Evolutionary conservation across 2,113 vertebrate species (phyloP), one percentile per base, ranked within the genome.

Genomic region (Leucoraja erinaceus): DNA sequence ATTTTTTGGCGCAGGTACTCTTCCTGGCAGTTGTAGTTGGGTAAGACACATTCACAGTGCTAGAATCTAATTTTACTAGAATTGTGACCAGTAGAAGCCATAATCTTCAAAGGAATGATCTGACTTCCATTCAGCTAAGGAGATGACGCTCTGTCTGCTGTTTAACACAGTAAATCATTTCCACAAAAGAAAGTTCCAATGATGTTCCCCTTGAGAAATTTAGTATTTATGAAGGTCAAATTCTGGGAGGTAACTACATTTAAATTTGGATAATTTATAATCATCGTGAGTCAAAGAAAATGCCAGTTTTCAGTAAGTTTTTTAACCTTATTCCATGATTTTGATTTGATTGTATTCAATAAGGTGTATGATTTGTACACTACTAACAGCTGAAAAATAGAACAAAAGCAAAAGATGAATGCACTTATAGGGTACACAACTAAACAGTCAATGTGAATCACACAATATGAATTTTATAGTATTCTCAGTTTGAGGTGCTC

Each of bases 241-340:
- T 91, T 72, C 88, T 91, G 88, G 66, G 66, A 72, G 33, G 66
- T 25, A 91, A 25, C 47, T 91, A 91, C 22, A 91, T 47, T 38
- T 72, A 20, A 91, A 91, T 72, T 91, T 38, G 88, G 66, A 91
- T 47, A 91, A 91, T 63, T 91, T 74, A 54, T 72, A 72, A 91
- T 54, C 90, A 74, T 72, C 33, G 6, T 72, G 33, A 91, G 10
- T 72, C 20, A 25, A 47, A 72, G 18, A 91, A 70, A 47, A 91
- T 38, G 22, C 0, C 68, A 91, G 9, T 91, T 72, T 72, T 91
- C 22, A 54, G 22, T 25, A 90, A 33, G 6, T 66, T 66, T 38
- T 66, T 66, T 90, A 28, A 6, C 72, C 66, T 54, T 91, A 38
- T 10, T 54, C 16, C 31, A 25, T 72, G 90, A 70, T 54, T 91